These are phyloP conservation scores for Cranoglanis bouderius DNA, from an alignment of 2,113 vertebrate species.

Conservation along the genomic window DNA sequence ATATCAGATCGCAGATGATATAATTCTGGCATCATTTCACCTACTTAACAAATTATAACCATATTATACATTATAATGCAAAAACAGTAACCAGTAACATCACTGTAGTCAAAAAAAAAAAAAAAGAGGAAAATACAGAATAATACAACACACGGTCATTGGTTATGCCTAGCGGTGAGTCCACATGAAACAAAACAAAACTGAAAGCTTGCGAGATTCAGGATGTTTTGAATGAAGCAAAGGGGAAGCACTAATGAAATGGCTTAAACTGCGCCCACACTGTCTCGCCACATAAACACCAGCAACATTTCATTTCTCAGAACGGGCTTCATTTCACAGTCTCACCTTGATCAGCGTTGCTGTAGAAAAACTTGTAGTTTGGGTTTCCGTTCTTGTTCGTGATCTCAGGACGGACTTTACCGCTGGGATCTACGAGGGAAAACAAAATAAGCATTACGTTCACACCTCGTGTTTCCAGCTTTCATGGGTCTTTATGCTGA, in stretches of 20 bases:
- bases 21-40: background rate
- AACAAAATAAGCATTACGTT: background rate
- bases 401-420: conserved; percentile 91
- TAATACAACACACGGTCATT: background rate
- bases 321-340: background rate
- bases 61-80: background rate
- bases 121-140: background rate
- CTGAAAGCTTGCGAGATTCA: background rate
- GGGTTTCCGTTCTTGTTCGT: conserved; percentile 92
- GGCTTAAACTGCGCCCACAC: background rate
- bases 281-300: background rate
- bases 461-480: background rate
- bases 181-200: background rate
- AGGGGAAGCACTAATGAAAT: background rate
- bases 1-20: background rate
- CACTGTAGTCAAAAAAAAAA: background rate
- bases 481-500: background rate
- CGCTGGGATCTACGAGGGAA: conserved; percentile 83
- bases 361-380: conserved; percentile 98
- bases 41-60: background rate
- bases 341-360: conserved; percentile 92
- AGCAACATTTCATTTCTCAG: background rate
- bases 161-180: background rate
- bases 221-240: background rate
- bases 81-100: background rate